Percentiles rank a stretch among this genome's conserved stretches.
phyloP scores from a whole-genome alignment of 2,113 vertebrate species.

The Theristicus caerulescens region DNA sequence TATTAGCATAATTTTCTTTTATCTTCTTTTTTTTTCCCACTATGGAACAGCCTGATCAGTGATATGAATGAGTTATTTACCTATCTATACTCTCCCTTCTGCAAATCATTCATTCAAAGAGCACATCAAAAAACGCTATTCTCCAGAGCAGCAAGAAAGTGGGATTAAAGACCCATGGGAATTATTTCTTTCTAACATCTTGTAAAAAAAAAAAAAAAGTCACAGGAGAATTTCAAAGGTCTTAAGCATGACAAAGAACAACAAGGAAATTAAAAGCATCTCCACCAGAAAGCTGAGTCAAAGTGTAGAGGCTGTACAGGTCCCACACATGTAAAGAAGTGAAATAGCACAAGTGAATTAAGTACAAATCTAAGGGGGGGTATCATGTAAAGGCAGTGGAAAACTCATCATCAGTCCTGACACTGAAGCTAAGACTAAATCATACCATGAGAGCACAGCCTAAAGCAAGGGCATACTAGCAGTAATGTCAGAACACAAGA shows the following conservation, averaged over 20 bases:
- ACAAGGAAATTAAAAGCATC: background rate
- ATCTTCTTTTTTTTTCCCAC: background rate
- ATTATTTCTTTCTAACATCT: background rate
- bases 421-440: background rate
- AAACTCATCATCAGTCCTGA: background rate
- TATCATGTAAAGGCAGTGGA: background rate
- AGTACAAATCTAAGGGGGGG: background rate
- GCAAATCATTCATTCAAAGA: background rate
- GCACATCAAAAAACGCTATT: fast-evolving
- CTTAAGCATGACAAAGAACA: background rate
- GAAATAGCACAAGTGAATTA: background rate
- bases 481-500: background rate
- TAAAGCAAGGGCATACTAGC: background rate
- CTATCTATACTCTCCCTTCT: background rate
- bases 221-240: background rate
- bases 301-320: background rate
- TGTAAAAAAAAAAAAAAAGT: background rate
- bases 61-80: background rate
- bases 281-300: background rate
- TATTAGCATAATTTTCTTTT: background rate
- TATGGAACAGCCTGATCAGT: background rate
- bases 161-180: background rate
- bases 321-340: background rate
- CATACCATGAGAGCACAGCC: background rate
- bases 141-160: background rate